These are phyloP conservation scores for Formica exsecta DNA, from an alignment of 1,140 invertebrate genomes.

Conservation along the genomic window DNA sequence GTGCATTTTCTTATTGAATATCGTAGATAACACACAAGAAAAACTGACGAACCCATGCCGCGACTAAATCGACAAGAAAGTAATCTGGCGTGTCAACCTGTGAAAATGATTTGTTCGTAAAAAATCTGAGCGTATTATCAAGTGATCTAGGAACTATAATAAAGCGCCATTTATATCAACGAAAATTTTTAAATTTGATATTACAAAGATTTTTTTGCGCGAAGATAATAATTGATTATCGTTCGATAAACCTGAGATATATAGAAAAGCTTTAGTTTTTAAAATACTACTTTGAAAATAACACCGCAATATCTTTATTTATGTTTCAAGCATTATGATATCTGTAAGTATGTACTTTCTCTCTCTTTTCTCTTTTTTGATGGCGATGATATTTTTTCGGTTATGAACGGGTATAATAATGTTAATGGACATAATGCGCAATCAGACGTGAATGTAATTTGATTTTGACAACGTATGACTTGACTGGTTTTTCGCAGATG, in stretches of 20 bases:
- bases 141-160: not conserved
- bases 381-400: slow-evolving; percentile 12
- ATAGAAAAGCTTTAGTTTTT: not conserved
- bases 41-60: slow-evolving; percentile 31
- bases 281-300: not conserved
- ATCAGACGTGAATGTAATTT: slow-evolving; percentile 12
- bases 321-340: not conserved
- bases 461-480: slow-evolving; percentile 40
- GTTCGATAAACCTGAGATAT: not conserved
- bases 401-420: slow-evolving; percentile 5
- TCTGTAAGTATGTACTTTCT: not conserved
- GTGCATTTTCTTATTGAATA: slow-evolving; percentile 41
- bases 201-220: not conserved
- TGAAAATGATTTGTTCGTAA: slow-evolving; percentile 70
- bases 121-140: slow-evolving; percentile 46
- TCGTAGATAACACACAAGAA: slow-evolving; percentile 26
- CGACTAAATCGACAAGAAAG: slow-evolving; percentile 63
- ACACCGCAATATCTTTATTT: not conserved
- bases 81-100: slow-evolving; percentile 71
- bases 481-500: slow-evolving; percentile 25
- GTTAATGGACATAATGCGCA: slow-evolving; percentile 22
- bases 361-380: not conserved
- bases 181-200: not conserved
- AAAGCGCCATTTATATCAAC: not conserved
- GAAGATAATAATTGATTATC: not conserved